phyloP scores from a whole-genome alignment of 2,888 invertebrate genomes.

The Eupithecia abbreviata region DNA sequence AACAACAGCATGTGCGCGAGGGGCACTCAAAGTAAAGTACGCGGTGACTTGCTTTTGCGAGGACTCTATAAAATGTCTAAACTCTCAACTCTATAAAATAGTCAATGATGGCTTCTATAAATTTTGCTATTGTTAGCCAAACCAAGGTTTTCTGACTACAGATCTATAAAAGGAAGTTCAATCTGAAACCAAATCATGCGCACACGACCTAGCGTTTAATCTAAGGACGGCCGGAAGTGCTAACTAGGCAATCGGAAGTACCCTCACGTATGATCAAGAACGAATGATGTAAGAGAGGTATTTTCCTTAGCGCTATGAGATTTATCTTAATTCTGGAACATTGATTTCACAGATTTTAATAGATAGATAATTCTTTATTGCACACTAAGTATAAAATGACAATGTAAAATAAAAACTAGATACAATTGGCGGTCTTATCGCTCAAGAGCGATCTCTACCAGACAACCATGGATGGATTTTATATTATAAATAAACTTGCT shows the following conservation, averaged over 20 bases:
- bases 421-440: no score
- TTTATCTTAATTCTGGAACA: no score
- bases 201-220: slow-evolving; percentile 39
- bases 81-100: not conserved
- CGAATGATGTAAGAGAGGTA: slow-evolving; percentile 46
- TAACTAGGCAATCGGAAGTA: slow-evolving; percentile 51
- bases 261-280: slow-evolving; percentile 42
- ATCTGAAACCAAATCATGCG: slow-evolving; percentile 26
- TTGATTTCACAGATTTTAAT: no score
- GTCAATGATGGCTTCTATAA: not conserved
- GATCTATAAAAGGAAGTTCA: slow-evolving; percentile 28
- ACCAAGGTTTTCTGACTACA: not conserved
- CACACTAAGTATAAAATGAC: no score
- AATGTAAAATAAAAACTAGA: no score
- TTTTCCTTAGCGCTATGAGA: slow-evolving; percentile 5
- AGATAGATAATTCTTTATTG: no score
- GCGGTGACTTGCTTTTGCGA: not conserved
- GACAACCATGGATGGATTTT: no score
- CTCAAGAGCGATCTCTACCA: no score
- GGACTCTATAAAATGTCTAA: not conserved
- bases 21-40: no score
- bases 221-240: slow-evolving; percentile 53
- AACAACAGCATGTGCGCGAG: no score
- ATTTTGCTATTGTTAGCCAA: not conserved
- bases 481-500: no score